Evolutionary conservation across 2,113 vertebrate genomes (phyloP).

Genomic region (Cisticola juncidis): DNA sequence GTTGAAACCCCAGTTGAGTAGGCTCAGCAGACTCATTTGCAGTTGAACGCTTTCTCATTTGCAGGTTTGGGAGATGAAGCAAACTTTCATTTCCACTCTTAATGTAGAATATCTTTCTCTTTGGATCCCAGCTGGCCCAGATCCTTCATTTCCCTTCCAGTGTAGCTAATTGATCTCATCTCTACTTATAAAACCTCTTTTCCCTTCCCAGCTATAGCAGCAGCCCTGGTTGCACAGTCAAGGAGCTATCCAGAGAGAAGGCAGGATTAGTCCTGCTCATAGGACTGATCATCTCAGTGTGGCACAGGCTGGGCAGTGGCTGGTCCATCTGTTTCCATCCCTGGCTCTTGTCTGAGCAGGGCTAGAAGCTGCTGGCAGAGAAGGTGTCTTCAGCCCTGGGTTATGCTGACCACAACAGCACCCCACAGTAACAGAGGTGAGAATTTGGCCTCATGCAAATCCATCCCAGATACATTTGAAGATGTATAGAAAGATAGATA

Average conservation of each 20-base stretch:
- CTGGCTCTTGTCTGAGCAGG: accelerated
- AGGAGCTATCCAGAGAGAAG: neutral
- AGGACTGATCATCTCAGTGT: neutral
- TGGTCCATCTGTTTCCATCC: neutral
- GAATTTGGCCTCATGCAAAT: neutral
- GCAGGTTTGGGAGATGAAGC: neutral
- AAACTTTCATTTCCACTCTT: neutral
- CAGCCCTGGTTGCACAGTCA: neutral
- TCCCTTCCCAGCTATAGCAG: neutral
- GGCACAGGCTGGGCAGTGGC: neutral
- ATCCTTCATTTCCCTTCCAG: neutral
- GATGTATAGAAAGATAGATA: neutral
- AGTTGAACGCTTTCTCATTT: neutral
- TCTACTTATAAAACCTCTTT: neutral
- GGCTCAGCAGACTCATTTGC: neutral
- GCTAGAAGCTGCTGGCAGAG: accelerated
- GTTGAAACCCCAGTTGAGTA: neutral
- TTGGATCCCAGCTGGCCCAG: neutral
- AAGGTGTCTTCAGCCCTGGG: neutral
- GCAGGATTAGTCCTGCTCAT: neutral
- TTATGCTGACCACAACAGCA: neutral
- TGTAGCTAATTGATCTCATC: neutral
- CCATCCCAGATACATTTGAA: neutral
- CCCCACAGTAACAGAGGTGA: neutral
- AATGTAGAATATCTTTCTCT: neutral